Conservation (phyloP, 2,888 invertebrate genomes). For the Zonitis immaculata region DNA sequence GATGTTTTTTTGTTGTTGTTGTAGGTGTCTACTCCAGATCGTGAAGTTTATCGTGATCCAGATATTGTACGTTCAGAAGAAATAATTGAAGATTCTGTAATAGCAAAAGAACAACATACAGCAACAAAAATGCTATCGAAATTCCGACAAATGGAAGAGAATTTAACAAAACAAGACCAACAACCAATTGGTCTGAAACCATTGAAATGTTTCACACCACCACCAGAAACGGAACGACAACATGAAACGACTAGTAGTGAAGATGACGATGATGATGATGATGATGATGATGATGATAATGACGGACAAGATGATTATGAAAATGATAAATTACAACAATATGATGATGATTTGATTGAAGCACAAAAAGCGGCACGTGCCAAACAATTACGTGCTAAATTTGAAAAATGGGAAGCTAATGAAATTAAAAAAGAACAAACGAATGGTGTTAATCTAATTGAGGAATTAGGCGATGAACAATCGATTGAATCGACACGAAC, state of each 20-base stretch:
- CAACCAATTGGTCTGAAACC: slow-evolving; percentile 57
- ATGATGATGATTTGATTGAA: slow-evolving; percentile 42
- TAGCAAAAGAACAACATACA: slow-evolving; percentile 61
- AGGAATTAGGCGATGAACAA: slow-evolving; percentile 58
- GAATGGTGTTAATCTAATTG: slow-evolving; percentile 36
- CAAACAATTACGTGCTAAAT: slow-evolving; percentile 78
- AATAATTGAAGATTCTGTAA: slow-evolving; percentile 51
- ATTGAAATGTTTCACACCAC: slow-evolving; percentile 84
- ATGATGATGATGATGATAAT: slow-evolving; percentile 50
- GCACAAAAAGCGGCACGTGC: slow-evolving; percentile 76
- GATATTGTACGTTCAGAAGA: slow-evolving; percentile 63
- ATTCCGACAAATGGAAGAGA: slow-evolving; percentile 84
- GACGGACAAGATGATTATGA: slow-evolving; percentile 45
- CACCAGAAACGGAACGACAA: slow-evolving; percentile 59
- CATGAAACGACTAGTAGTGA: slow-evolving; percentile 41
- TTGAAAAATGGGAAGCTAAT: slow-evolving; percentile 79
- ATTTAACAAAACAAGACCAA: slow-evolving; percentile 54
- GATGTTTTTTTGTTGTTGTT: too few species aligned
- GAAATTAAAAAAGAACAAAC: slow-evolving; percentile 58
- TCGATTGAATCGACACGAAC: slow-evolving; percentile 81
- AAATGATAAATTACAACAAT: slow-evolving; percentile 31
- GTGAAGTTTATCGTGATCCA: slow-evolving; percentile 69
- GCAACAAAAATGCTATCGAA: slow-evolving; percentile 83
- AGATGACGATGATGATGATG: slow-evolving; percentile 47
- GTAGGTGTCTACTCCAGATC: slow-evolving; percentile 64